Base-by-base conservation (phyloP, 92 coral and sea anemone species). In the Virgularia gustaviana region DNA sequence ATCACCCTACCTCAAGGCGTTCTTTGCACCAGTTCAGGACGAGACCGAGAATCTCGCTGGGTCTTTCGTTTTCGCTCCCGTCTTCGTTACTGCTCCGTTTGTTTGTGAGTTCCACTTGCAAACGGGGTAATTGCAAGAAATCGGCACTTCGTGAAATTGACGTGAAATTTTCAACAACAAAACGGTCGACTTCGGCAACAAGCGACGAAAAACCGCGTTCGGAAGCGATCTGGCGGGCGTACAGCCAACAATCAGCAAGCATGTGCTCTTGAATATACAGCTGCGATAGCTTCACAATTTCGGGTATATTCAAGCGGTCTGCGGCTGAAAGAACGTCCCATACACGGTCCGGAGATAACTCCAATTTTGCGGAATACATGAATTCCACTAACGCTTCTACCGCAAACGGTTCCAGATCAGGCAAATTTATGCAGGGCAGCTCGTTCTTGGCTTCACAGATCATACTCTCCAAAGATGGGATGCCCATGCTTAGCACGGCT, bases 301-400 rank as follows among this genome's bases (percentile, higher is more conserved):
- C 90, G 58, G 65, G 57, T 83, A 89, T 73, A 24, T 85, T 96
- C 30, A 94, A 79, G 54, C 16, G 45, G 56, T 74, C 77, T 12
- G 99, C 94, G 54, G 87, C 96, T 10, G 78, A 30, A 56, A 79
- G 83, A 20, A 94, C 80, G 57, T 78, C 70, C 31, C 84, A 70
- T 2, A 85, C 90, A 2, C 45, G 58, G 19, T 82, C 88, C 11
- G 88, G 79, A 15, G 82, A 79, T 4, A 87, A 80, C 24, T 83
- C 82, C 8, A 94, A 81, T 35, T 76, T 45, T 31, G 95, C 83
- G 2, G 89, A 81, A 86, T 94, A 94, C 3, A 85, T 73, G 64
- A 78, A 94, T 33, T 89, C 92, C 18, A 94, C 85, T 60, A 94
- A 64, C 22, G 83, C 87, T 65, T 89, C 90, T 6, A 90, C 99